Evolutionary conservation across 1,140 invertebrate species (phyloP), one percentile per base, ranked within the genome.

Genomic region (Ctenoplectra terminalis): DNA sequence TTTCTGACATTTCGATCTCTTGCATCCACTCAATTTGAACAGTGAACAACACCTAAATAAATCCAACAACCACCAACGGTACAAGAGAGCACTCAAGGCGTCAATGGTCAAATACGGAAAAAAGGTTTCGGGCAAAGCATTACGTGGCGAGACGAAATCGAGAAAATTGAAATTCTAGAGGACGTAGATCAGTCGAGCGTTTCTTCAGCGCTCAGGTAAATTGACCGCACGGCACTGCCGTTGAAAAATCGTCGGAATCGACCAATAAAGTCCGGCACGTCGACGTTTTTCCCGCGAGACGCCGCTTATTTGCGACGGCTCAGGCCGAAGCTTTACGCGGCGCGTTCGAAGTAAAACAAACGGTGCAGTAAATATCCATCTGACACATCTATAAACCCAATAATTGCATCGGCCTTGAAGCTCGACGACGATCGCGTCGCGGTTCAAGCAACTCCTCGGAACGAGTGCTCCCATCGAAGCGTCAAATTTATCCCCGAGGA

Each of bases 321-420:
- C 56, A 60, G 5, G 23, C 6, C 31, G n/a, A 7, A 70, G 56
- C 37, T 61, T 48, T 60, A 48, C 76, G n/a, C 56, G 26, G 34
- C 46, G 46, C 73, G 67, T 81, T 26, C 72, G 20, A 37, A 31
- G 67, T 72, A 66, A 80, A 70, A 81, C 70, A 80, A 74, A 83
- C 85, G 84, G 74, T 72, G 82, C 81, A 70, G 74, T 83, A 76
- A 87, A 86, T 78, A 86, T 86, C 75, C 63, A 75, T 69, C 75
- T 74, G 78, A 56, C 73, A 86, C 81, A 74, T 86, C 71, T 85
- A 75, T 86, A 74, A 87, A 86, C 52, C 72, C 81, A 86, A 87
- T 87, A 87, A 87, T 86, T 87, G 85, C 71, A 34, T 11, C 37
- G 81, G 48, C 75, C 85, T 87, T 86, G 84, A 54, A 70, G 26